phyloP scores from a whole-genome alignment of 2,797 vertebrate genomes.

The Cyclopterus lumpus region DNA sequence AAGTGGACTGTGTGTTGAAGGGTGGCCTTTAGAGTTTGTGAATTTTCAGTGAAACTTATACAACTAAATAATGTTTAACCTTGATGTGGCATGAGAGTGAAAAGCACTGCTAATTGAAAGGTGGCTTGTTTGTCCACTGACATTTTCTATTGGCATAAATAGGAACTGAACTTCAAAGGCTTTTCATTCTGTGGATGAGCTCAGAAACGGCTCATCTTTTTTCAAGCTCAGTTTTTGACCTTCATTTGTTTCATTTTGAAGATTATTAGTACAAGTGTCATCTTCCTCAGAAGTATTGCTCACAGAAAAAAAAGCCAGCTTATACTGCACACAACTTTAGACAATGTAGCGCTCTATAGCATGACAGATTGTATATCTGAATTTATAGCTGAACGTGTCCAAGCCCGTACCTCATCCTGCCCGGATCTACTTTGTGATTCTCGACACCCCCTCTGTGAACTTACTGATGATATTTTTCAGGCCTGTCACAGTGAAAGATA shows the following conservation, averaged over 20 bases:
- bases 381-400: conserved; percentile 25
- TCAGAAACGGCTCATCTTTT: background rate
- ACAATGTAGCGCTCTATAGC: conserved; percentile 5
- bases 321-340: background rate
- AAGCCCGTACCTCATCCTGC: conserved; percentile 5
- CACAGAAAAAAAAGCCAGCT: conserved; percentile 13
- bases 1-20: background rate
- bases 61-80: background rate
- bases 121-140: background rate
- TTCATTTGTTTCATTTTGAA: background rate
- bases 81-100: background rate
- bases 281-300: background rate
- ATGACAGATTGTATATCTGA: conserved; percentile 15
- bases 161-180: background rate
- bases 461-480: conserved; percentile 17
- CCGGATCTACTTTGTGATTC: conserved; percentile 21
- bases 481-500: conserved; percentile 21
- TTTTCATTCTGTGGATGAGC: conserved; percentile 8
- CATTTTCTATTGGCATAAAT: background rate
- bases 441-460: background rate
- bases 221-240: background rate
- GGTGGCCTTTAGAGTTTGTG: background rate
- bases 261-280: background rate
- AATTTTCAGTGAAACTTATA: background rate
- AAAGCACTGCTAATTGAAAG: background rate